Base-by-base conservation (phyloP, 2,888 invertebrate species). In the Harpalus rufipes region DNA sequence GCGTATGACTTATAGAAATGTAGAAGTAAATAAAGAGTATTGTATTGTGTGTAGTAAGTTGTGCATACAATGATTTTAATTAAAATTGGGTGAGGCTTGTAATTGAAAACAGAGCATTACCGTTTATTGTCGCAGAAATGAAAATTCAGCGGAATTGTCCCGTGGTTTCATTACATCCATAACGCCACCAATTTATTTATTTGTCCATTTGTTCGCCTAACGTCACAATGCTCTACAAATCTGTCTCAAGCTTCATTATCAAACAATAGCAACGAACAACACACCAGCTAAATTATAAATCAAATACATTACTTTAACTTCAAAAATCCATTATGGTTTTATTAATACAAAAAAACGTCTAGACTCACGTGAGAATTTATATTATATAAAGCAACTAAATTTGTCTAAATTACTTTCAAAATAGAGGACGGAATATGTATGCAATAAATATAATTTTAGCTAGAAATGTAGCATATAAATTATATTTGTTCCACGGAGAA, bases 41-140 rank as follows among this genome's bases (percentile, higher is more conserved):
- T 68, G 68, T 14, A 68, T 25, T 63, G 63, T 21, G 14, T 41
- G 68, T 41, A 25, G 68, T 74, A 74, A 79, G 79, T 79, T 79
- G 79, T 79, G 79, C 79, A 79, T 79, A 79, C 79, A 79, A 79
- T 79, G 79, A 79, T 79, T 79, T 79, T 79, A 79, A 79, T 79
- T 79, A 79, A 79, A 79, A 79, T 79, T 79, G 18, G 72, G 18
- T 8, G 8, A 10, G 12, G 72, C 72, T 25, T 10, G 72, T 74
- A 74, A 74, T 74, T 74, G 72, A 74, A 74, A 74, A 74, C 72
- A 74, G 16, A 16, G 41, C 72, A 74, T 74, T 74, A 74, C 41
- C 44, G 72, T 74, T 74, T 44, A 74, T 74, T 74, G 72, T 74
- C 72, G 44, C 72, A 74, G 72, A 74, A 74, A 74, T 74, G 72